phyloP scores from a whole-genome alignment of 2,888 invertebrate species.

The Cordilura impudica region DNA sequence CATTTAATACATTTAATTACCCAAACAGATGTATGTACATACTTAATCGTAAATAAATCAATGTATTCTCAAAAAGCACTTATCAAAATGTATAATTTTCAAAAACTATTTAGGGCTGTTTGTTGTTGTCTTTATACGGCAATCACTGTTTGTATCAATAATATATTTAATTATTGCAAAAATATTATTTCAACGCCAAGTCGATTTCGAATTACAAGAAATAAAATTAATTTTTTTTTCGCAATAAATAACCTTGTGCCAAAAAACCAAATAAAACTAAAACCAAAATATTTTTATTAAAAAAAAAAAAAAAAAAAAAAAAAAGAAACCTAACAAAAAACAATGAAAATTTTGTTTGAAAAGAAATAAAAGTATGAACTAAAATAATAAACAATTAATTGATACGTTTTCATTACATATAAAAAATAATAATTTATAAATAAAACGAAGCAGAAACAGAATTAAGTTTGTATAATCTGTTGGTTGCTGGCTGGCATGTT shows the following conservation, averaged over 20 bases:
- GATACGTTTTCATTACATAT: conserved; percentile 38
- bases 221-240: conserved; percentile 40
- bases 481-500: conserved; percentile 2
- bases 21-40: no score
- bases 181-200: not conserved
- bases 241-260: conserved; percentile 58
- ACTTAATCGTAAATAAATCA: no score
- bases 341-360: conserved; percentile 9
- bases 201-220: conserved; percentile 42
- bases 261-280: conserved; percentile 45
- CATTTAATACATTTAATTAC: no score
- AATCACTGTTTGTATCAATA: not conserved
- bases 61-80: no score
- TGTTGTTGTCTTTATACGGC: not conserved
- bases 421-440: not conserved
- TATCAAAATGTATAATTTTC: no score
- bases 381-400: conserved; percentile 43
- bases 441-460: no score
- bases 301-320: not conserved
- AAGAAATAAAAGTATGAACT: conserved; percentile 32
- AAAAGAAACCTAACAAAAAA: not conserved
- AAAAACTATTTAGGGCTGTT: not conserved
- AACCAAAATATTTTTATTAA: no score
- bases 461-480: conserved; percentile 5
- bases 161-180: not conserved